phyloP scores from a whole-genome alignment of 1,140 invertebrate species.

The Drosophila suzukii region DNA sequence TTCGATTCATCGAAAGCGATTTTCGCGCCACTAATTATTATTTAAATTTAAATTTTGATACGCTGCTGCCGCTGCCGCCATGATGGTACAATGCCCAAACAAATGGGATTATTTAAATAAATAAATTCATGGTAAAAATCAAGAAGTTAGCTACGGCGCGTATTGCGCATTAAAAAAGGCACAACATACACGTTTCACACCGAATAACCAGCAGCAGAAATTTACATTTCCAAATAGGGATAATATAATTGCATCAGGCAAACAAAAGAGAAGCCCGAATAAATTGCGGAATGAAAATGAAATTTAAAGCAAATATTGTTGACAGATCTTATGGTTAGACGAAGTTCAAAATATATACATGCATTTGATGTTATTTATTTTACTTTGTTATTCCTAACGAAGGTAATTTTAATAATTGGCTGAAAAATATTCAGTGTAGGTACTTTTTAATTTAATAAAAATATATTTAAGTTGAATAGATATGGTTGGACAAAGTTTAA shows the following conservation, averaged over 20 bases:
- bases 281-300: conserved; percentile 4
- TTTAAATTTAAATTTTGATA: conserved; percentile 82
- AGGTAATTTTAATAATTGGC: too few species aligned
- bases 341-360: background rate
- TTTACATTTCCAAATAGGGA: conserved; percentile 40
- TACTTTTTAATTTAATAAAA: too few species aligned
- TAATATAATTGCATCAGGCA: conserved; percentile 42
- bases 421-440: too few species aligned
- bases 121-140: conserved; percentile 73
- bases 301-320: conserved; percentile 8
- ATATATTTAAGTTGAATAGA: too few species aligned
- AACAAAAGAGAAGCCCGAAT: conserved; percentile 14
- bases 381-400: too few species aligned
- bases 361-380: background rate
- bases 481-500: too few species aligned
- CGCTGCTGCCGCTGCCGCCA: conserved; percentile 22
- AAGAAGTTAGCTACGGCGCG: conserved; percentile 59
- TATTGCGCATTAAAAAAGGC: conserved; percentile 16
- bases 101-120: conserved; percentile 82
- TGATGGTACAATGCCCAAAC: conserved; percentile 25
- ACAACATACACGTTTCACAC: conserved; percentile 13
- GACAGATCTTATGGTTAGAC: background rate
- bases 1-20: conserved; percentile 71
- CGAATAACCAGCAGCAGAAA: conserved; percentile 50
- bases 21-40: conserved; percentile 79